Evolutionary conservation across 2,113 vertebrate species (phyloP).

Genomic region (Thalassoma bifasciatum): DNA sequence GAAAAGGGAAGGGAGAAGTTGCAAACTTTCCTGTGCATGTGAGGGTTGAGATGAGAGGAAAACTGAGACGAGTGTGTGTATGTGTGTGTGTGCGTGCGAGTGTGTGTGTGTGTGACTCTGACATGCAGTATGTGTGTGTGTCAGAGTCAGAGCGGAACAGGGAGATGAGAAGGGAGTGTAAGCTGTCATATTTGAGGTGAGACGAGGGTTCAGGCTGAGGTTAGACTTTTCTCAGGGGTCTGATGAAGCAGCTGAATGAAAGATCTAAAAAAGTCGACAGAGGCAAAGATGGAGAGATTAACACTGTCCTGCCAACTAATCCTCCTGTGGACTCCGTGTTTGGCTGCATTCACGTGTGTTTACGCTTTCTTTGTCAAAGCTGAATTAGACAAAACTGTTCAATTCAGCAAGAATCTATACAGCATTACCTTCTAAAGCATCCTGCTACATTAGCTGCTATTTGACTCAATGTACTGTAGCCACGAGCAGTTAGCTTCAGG

Average conservation of each 20-base stretch:
- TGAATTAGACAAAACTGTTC: background rate
- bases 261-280: conserved; percentile 63
- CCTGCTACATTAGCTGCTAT: background rate
- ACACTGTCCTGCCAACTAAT: conserved; percentile 50
- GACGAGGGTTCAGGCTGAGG: conserved; percentile 77
- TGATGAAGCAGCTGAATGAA: conserved; percentile 66
- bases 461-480: background rate
- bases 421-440: background rate
- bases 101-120: conserved; percentile 19
- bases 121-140: conserved; percentile 7
- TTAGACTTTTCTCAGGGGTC: conserved; percentile 79
- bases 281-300: conserved; percentile 62
- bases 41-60: conserved; percentile 17
- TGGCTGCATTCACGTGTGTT: conserved; percentile 9
- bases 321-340: conserved; percentile 10
- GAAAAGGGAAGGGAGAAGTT: conserved; percentile 42
- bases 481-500: background rate
- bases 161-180: conserved; percentile 70
- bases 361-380: background rate
- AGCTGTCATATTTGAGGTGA: conserved; percentile 81
- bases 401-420: background rate
- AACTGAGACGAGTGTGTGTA: conserved; percentile 40
- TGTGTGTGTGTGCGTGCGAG: conserved; percentile 26
- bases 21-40: conserved; percentile 57
- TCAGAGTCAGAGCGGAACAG: conserved; percentile 47